Conservation (phyloP, 2,797 vertebrate genomes). For the Smutsia temminckii region DNA sequence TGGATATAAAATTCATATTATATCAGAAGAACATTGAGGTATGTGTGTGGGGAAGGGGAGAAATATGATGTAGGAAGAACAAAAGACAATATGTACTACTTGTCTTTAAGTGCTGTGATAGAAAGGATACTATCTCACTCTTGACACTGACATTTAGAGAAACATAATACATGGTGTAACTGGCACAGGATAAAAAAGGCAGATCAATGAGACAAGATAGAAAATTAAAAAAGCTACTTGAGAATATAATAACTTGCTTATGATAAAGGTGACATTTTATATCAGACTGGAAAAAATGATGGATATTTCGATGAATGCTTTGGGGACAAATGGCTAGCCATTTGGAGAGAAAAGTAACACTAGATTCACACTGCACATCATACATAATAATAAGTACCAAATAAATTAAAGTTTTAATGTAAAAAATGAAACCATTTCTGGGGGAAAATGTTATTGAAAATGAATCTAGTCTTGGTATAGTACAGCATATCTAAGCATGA, state of each 20-base stretch:
- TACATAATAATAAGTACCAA: slow-evolving; percentile 50
- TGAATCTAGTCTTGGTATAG: slow-evolving; percentile 11
- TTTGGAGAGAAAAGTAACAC: slow-evolving; percentile 64
- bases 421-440: slow-evolving; percentile 64
- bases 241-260: slow-evolving; percentile 60
- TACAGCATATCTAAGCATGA: not conserved
- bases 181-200: not conserved
- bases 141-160: slow-evolving; percentile 48
- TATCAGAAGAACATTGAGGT: not conserved
- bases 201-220: slow-evolving; percentile 41
- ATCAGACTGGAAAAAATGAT: slow-evolving; percentile 57
- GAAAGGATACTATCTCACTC: not conserved
- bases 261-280: slow-evolving; percentile 71
- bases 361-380: slow-evolving; percentile 38
- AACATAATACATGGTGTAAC: not conserved
- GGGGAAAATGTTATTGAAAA: slow-evolving; percentile 50
- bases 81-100: not conserved
- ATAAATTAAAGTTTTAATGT: slow-evolving; percentile 67
- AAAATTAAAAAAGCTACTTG: slow-evolving; percentile 38
- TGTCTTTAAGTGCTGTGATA: not conserved
- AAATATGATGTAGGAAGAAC: not conserved
- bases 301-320: slow-evolving; percentile 61
- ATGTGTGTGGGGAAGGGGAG: not conserved
- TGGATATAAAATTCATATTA: not conserved
- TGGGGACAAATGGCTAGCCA: slow-evolving; percentile 48